A percentile compares a stretch with the other conserved stretches of the same genome.
phyloP scores from a whole-genome alignment of 2,888 invertebrate species.

The Quadriops clusia region DNA sequence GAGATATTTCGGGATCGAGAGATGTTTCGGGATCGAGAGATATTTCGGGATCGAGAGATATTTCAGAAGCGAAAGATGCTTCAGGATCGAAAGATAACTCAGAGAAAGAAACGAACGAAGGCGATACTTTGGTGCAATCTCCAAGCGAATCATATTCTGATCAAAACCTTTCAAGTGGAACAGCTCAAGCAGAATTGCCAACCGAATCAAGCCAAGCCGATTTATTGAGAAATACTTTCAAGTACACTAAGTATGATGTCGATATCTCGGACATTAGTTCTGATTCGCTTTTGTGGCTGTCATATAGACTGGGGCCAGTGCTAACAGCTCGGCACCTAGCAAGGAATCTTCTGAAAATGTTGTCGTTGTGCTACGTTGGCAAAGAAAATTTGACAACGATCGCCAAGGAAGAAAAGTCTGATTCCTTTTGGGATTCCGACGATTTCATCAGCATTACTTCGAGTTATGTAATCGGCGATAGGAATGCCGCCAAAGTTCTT shows the following conservation, averaged over 20 bases:
- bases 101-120: too few species aligned
- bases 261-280: conserved; percentile 78
- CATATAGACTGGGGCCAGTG: conserved; percentile 88
- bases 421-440: conserved; percentile 28
- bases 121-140: too few species aligned
- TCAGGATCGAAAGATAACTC: too few species aligned
- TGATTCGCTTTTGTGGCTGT: conserved; percentile 82
- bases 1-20: too few species aligned
- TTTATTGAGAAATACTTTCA: too few species aligned
- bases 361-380: conserved; percentile 86
- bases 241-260: conserved; percentile 26
- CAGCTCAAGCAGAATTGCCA: too few species aligned
- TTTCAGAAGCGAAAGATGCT: too few species aligned
- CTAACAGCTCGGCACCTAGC: conserved; percentile 84
- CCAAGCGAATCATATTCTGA: too few species aligned
- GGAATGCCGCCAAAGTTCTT: conserved; percentile 74
- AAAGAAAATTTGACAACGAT: conserved; percentile 51
- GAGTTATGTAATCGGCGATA: conserved; percentile 62
- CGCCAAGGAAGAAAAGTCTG: conserved; percentile 9
- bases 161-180: too few species aligned
- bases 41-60: too few species aligned
- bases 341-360: conserved; percentile 83
- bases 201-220: too few species aligned
- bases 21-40: too few species aligned
- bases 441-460: conserved; percentile 53